These are phyloP conservation scores for Malurus leucopterus DNA, from an alignment of 2,797 vertebrate species.

Conservation along the genomic window DNA sequence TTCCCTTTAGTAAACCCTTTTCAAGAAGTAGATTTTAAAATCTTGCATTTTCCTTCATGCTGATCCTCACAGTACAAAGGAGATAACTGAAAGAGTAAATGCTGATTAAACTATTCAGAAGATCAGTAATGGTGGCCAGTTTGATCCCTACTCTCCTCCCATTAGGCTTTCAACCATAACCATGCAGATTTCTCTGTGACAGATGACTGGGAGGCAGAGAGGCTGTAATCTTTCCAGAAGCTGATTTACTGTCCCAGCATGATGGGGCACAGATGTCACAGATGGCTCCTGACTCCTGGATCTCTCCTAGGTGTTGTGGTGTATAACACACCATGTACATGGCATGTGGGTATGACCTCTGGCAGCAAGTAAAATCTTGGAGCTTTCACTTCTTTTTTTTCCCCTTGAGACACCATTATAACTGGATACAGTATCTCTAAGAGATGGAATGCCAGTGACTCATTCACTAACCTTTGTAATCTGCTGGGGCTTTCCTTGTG, in stretches of 20 bases:
- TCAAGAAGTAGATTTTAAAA: neutral
- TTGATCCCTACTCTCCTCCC: neutral
- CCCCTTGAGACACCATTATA: neutral
- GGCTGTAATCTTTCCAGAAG: neutral
- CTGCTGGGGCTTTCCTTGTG: constrained; percentile 9
- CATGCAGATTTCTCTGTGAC: neutral
- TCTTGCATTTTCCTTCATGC: neutral
- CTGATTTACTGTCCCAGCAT: neutral
- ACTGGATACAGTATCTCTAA: neutral
- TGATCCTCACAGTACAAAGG: neutral
- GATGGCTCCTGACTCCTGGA: neutral
- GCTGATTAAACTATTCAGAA: neutral
- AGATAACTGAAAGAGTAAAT: neutral
- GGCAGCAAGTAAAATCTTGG: neutral
- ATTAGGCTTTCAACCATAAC: neutral
- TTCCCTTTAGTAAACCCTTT: neutral
- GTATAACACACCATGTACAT: accelerated
- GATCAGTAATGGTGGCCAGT: neutral
- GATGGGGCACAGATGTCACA: neutral
- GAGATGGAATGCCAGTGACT: neutral
- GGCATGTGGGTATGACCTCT: neutral
- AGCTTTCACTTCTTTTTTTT: neutral
- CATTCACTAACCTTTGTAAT: neutral
- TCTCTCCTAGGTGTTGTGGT: neutral
- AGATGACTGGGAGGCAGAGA: neutral